These are phyloP conservation scores for Dysdera silvatica DNA, from an alignment of 1,140 invertebrate genomes.

Conservation along the genomic window DNA sequence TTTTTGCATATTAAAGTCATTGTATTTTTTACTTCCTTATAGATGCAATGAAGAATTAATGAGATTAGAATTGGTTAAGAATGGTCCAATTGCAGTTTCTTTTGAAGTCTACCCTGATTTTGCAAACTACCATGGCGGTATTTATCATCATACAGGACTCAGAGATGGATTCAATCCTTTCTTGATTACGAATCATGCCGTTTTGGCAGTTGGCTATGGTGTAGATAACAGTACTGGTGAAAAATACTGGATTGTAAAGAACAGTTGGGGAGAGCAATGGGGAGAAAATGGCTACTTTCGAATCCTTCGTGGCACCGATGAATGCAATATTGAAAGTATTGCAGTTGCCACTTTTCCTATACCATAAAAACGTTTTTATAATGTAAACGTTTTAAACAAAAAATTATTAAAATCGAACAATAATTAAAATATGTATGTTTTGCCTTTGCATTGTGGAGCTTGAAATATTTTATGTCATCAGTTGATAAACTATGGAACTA, in stretches of 20 bases:
- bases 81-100: constrained; percentile 45
- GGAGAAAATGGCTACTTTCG: constrained; percentile 50
- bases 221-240: constrained; percentile 32
- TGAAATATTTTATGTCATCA: too few species aligned
- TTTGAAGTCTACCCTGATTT: constrained; percentile 48
- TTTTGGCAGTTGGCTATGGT: constrained; percentile 42
- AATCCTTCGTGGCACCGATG: constrained; percentile 49
- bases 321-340: constrained; percentile 46
- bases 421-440: too few species aligned
- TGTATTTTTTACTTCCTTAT: constrained; percentile 9
- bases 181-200: constrained; percentile 42
- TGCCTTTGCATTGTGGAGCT: too few species aligned
- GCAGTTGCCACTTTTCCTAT: constrained; percentile 35
- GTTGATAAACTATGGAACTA: too few species aligned
- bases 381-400: too few species aligned
- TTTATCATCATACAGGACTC: constrained; percentile 40
- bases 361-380: too few species aligned
- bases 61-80: constrained; percentile 43
- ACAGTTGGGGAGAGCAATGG: constrained; percentile 53
- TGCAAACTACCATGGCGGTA: constrained; percentile 44
- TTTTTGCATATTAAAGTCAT: not conserved
- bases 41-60: constrained; percentile 51
- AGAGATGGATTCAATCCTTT: constrained; percentile 42
- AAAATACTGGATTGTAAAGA: constrained; percentile 48
- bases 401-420: too few species aligned